Evolutionary conservation across 2,113 vertebrate species (phyloP), one percentile per base, ranked within the genome.

Genomic region (Ginglymostoma cirratum): DNA sequence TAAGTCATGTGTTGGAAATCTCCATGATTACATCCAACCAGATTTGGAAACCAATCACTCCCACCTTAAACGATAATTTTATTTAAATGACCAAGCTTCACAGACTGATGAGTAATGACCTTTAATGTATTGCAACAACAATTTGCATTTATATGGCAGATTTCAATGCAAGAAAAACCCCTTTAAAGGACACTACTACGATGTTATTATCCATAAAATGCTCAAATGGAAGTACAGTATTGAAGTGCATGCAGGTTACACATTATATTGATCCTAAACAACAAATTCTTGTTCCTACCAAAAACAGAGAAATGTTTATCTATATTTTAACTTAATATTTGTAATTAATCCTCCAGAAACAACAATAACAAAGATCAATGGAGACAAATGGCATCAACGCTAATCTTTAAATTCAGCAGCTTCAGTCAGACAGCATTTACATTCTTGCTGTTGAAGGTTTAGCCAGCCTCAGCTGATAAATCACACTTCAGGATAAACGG

Each of bases 401-500:
- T 70, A 38, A 94, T 70, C 10, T 42, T 7, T 52, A 48, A 17
- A 27, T 52, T 95, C 69, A 48, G n/a, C n/a, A 38, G 55, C 55
- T n/a, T n/a, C 55, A 21, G 89, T 15, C n/a, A 48, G n/a, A 21
- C 5, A 3, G 23, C 17, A 19, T 95, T 87, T 30, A 27, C 45
- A 72, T 95, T 95, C 69, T 30, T 45, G 23, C 14, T 24, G 65
- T 15, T 61, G 67, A 65, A 67, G 2, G 69, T 38, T 38, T 34
- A 42, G 45, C 21, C 94, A 95, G 38, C 69, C 72, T 69, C 67
- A 67, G 21, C 4, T n/a, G 5, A 30, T 94, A 8, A 5, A 14
- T 95, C 69, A 95, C 94, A 95, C 94, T 45, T 72, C 94, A 34
- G 94, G 94, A 76, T 72, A 95, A 30, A 95, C 10, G 0, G 42